Percentiles rank a stretch among this genome's conserved stretches.
These are phyloP conservation scores for Microctonus aethiopoides DNA, from an alignment of 2,888 invertebrate genomes.

Conservation along the genomic window DNA sequence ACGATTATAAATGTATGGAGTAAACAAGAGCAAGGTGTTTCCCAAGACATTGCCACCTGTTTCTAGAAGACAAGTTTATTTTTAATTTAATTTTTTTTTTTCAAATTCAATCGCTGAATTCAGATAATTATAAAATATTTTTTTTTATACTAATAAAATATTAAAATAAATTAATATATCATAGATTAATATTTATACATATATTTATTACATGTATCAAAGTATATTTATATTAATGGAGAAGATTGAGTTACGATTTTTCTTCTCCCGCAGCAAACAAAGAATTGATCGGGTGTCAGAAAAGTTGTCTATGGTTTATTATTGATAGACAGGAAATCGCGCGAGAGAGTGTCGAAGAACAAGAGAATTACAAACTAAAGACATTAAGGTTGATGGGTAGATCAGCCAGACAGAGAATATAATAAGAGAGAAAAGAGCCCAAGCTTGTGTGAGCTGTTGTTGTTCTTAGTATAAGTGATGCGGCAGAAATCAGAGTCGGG, in stretches of 20 bases:
- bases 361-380: slow-evolving; percentile 7
- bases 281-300: slow-evolving; percentile 25
- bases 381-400: not conserved
- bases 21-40: slow-evolving; percentile 33
- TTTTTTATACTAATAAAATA: not conserved
- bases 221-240: too few relatives aligned
- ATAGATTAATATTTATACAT: too few relatives aligned
- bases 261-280: not conserved
- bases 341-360: slow-evolving; percentile 8
- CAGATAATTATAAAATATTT: not conserved
- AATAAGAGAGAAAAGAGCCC: too few relatives aligned
- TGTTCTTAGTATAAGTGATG: too few relatives aligned
- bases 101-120: not conserved
- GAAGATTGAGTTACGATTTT: slow-evolving; percentile 20
- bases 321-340: slow-evolving; percentile 30
- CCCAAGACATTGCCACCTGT: slow-evolving; percentile 38
- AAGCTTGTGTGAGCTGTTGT: too few relatives aligned
- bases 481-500: slow-evolving; percentile 56
- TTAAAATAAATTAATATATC: too few relatives aligned
- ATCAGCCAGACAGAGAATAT: too few relatives aligned
- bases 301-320: slow-evolving; percentile 31
- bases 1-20: too few relatives aligned
- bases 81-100: slow-evolving; percentile 24
- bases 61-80: slow-evolving; percentile 9
- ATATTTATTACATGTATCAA: too few relatives aligned